phyloP scores from a whole-genome alignment of 2,888 invertebrate species.

The Pecten maximus region DNA sequence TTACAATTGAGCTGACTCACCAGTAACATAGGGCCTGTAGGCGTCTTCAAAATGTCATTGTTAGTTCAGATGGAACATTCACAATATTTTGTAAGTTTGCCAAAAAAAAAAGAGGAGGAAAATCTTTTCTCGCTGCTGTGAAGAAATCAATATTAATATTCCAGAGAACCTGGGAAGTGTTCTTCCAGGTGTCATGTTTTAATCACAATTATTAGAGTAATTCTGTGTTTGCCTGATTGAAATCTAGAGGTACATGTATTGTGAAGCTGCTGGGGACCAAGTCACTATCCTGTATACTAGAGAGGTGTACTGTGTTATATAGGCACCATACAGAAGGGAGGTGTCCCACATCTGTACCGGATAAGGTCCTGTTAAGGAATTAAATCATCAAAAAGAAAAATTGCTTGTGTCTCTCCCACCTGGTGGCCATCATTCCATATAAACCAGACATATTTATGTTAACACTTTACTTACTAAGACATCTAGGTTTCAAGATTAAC shows the following conservation, averaged over 20 bases:
- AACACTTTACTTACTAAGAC: too few relatives aligned
- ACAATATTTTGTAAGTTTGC: background rate
- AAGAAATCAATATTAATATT: background rate
- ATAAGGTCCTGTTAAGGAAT: too few relatives aligned
- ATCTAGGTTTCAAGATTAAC: too few relatives aligned
- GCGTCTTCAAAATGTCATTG: background rate
- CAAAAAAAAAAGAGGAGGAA: background rate
- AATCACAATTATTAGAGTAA: background rate
- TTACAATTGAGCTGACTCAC: background rate
- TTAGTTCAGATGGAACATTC: background rate
- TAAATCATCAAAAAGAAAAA: too few relatives aligned
- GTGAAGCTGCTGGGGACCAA: background rate
- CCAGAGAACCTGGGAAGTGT: background rate
- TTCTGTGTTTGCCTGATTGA: background rate
- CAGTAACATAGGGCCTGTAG: background rate
- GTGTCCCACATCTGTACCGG: too few relatives aligned
- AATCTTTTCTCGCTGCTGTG: background rate
- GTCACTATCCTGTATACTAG: too few relatives aligned
- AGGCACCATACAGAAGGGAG: too few relatives aligned
- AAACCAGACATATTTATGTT: too few relatives aligned
- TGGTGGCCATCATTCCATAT: too few relatives aligned
- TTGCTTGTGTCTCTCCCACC: too few relatives aligned
- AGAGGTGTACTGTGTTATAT: too few relatives aligned
- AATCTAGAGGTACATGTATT: background rate
- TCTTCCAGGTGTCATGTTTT: background rate